Evolutionary conservation across 1,140 invertebrate genomes (phyloP).

Genomic region (Drosophila nasuta): DNA sequence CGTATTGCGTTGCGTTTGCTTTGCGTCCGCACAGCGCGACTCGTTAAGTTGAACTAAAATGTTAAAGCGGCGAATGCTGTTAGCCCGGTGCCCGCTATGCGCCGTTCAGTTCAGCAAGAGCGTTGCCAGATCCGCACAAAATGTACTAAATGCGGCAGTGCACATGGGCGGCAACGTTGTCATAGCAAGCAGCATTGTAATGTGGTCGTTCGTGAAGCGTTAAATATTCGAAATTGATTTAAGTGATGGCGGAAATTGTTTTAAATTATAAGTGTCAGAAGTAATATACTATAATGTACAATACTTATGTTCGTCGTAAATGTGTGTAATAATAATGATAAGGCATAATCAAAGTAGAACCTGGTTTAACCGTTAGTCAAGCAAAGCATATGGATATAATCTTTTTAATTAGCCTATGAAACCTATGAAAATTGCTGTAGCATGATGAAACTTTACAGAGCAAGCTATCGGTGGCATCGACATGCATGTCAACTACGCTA

Average conservation of each 20-base stretch:
- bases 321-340: no score
- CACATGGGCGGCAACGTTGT: not conserved
- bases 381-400: not conserved
- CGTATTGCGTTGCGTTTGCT: not conserved
- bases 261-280: not conserved
- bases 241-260: not conserved
- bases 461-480: slow-evolving; percentile 21
- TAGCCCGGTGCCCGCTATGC: slow-evolving; percentile 4
- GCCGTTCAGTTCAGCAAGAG: slow-evolving; percentile 2
- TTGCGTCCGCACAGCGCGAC: slow-evolving; percentile 33
- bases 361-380: not conserved
- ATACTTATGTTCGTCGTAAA: not conserved
- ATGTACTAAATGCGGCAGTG: slow-evolving; percentile 26
- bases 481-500: slow-evolving; percentile 24
- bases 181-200: slow-evolving; percentile 25
- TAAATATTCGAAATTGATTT: slow-evolving; percentile 16
- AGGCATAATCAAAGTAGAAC: not conserved
- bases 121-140: slow-evolving; percentile 25
- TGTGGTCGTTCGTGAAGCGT: not conserved
- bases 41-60: slow-evolving; percentile 39
- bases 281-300: not conserved
- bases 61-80: slow-evolving; percentile 32
- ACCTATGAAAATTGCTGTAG: not conserved
- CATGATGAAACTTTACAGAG: not conserved
- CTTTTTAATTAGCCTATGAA: not conserved